Conservation (phyloP, 2,113 vertebrate species). For the Lanius ludovicianus region DNA sequence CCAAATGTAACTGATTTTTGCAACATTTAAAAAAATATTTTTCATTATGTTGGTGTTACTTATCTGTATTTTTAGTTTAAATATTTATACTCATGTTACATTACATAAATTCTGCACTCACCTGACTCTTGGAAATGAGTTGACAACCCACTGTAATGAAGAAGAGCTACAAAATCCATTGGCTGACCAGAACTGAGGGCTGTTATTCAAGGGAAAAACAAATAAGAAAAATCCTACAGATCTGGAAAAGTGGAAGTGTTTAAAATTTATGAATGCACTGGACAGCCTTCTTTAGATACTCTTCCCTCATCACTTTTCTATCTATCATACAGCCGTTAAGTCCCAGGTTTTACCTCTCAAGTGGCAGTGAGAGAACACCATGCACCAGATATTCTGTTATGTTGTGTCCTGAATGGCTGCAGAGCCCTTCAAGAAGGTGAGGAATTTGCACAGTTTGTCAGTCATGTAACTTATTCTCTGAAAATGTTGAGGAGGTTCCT, state of each 20-base stretch:
- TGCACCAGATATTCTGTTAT: neutral
- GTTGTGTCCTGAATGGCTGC: neutral
- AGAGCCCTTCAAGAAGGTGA: neutral
- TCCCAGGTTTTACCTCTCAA: neutral
- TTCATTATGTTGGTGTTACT: neutral
- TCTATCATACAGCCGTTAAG: rapidly evolving
- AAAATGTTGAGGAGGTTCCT: neutral
- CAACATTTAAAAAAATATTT: neutral
- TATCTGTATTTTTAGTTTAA: neutral
- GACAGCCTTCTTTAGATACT: neutral
- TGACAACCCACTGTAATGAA: neutral
- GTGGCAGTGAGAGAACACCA: neutral
- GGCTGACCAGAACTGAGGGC: neutral
- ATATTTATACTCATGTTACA: neutral
- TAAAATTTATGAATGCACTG: neutral
- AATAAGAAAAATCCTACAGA: neutral
- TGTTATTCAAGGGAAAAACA: neutral
- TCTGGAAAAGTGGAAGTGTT: neutral
- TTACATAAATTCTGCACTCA: neutral
- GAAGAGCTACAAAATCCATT: neutral
- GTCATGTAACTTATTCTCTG: neutral
- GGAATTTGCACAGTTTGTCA: neutral
- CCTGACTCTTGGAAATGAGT: neutral
- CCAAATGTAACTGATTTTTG: neutral
- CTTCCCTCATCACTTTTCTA: neutral